Percentiles rank a stretch among this genome's conserved stretches.
Conservation (phyloP, 37 sponge, comb jelly and placozoan genomes). For the Beroe forskalii region DNA sequence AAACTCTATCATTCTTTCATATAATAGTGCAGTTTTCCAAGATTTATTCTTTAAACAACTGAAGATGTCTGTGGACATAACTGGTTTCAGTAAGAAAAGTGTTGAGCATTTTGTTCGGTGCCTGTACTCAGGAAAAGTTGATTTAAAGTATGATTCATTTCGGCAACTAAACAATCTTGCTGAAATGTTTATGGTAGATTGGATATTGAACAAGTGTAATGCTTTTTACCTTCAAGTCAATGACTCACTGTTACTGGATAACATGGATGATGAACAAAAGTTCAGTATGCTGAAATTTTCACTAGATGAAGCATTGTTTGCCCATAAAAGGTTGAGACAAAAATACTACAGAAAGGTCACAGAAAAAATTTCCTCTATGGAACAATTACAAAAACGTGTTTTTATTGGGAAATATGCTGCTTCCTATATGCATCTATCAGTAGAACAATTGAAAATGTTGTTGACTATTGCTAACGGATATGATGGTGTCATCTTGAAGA, state of each 20-base stretch:
- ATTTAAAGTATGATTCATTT: background rate
- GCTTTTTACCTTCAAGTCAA: background rate
- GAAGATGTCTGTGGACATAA: background rate
- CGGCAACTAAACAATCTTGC: background rate
- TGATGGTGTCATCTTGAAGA: background rate
- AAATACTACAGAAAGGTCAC: background rate
- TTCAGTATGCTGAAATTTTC: background rate
- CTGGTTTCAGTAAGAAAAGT: background rate
- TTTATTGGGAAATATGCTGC: background rate
- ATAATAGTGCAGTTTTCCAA: background rate
- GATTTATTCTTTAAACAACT: slow-evolving; percentile 12
- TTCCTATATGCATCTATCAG: background rate
- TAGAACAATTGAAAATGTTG: background rate
- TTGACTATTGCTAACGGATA: background rate
- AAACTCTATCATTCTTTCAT: too few species aligned
- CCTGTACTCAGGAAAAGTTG: background rate
- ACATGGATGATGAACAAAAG: background rate
- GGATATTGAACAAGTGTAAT: background rate
- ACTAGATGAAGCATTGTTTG: background rate
- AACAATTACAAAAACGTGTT: background rate
- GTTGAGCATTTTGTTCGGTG: background rate
- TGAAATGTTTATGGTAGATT: background rate
- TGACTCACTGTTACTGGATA: background rate
- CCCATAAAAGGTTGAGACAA: background rate
- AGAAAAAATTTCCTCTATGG: background rate